Percentiles rank a stretch among this genome's conserved stretches.
Conservation (phyloP, 2,797 vertebrate genomes). For the Prionace glauca region DNA sequence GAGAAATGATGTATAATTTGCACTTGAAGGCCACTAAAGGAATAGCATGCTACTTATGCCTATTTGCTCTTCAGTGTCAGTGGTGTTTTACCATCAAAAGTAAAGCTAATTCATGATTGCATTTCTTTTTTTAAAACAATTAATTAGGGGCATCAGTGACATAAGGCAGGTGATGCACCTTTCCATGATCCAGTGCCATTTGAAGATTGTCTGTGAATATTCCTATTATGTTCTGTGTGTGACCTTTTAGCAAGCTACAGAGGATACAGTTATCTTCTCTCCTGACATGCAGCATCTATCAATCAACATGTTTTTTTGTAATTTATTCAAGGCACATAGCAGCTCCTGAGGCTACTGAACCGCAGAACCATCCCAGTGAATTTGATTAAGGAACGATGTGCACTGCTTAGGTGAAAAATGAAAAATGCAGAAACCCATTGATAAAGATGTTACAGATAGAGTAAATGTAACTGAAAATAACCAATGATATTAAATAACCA, state of each 20-base stretch:
- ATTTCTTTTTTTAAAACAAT: conserved; percentile 35
- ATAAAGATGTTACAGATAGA: conserved; percentile 66
- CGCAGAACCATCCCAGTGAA: conserved; percentile 62
- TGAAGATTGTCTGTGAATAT: conserved; percentile 76
- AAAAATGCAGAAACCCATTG: conserved; percentile 60
- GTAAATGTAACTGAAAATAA: conserved; percentile 53
- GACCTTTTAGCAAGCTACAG: conserved; percentile 93
- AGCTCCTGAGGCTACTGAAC: conserved; percentile 72
- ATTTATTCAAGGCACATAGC: conserved; percentile 80
- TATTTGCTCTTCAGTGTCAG: conserved; percentile 14
- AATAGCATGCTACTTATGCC: background rate
- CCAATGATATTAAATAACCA: conserved; percentile 50
- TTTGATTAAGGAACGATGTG: conserved; percentile 71
- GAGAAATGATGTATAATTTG: conserved; percentile 31
- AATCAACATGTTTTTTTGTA: conserved; percentile 81
- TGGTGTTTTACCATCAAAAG: conserved; percentile 25
- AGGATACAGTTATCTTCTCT: conserved; percentile 96
- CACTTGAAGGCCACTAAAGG: conserved; percentile 15
- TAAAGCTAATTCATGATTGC: conserved; percentile 37
- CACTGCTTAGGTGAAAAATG: conserved; percentile 66
- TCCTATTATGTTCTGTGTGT: conserved; percentile 82
- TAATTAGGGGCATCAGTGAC: conserved; percentile 29
- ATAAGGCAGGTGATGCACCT: conserved; percentile 51
- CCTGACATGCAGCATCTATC: conserved; percentile 88
- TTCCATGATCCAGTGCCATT: conserved; percentile 58